Base-by-base conservation (phyloP, 2,113 vertebrate species). In the Muntiacus muntjak region DNA sequence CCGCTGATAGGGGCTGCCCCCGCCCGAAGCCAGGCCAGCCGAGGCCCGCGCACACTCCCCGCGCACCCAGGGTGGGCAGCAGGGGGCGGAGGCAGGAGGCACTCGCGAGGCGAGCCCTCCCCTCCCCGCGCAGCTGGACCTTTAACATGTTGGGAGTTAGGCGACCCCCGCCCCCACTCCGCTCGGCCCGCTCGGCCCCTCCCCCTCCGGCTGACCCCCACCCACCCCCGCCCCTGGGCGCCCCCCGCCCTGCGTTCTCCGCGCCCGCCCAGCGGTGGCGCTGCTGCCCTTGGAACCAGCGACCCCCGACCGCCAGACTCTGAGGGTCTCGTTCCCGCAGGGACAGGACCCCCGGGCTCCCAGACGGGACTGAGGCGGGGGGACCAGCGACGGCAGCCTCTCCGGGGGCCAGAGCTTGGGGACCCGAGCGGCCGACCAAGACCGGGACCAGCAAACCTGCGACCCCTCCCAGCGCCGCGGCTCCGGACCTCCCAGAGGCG, bases 281-380 rank as follows among this genome's bases (percentile, higher is more conserved):
- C 99, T 98, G 71, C 98, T 99, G 99, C 94, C 97, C 98, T 98
- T 98, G 96, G 98, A 97, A 99, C 98, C 95, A 62, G 14, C 7
- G 25, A 89, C 40, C 62, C 28, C 25, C 12, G 3, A n/a, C 30
- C 6, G 9, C 25, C 13, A 1, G 6, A 36, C 10, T 40, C 4
- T 1, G 26, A 50, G 85, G 71, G 52, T 33, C n/a, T 23, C 5
- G 3, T 14, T 64, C 47, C 14, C 5, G 87, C 9, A 1, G 8
- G 9, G 79, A 67, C 9, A 7, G 43, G 52, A 67, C 58, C 8
- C 55, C 6, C 1, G 85, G 36, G 21, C 21, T 5, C 67, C 12
- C 6, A 7, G 23, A 43, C 23, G 60, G 62, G 30, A n/a, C 33
- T 64, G 15, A 3, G 7, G 62, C 30, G 5, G 28, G 33, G 26